Evolutionary conservation across 2,888 invertebrate genomes (phyloP).

Genomic region (Cryptus armator): DNA sequence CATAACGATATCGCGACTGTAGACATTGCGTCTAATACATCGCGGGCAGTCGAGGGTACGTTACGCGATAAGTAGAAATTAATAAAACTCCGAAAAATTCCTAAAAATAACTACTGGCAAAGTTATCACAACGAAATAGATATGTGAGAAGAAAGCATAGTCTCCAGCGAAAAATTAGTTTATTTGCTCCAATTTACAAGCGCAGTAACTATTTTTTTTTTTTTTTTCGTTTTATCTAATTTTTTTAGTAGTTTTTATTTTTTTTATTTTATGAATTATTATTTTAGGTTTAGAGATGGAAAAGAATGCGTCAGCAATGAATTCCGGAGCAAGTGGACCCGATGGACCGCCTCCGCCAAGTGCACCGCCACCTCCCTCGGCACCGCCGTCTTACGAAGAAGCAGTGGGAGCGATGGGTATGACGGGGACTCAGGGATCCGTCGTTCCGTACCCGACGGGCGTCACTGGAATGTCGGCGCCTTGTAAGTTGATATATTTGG

Average conservation of each 20-base stretch:
- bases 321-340: conserved; percentile 62
- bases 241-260: not conserved
- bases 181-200: too few species aligned
- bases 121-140: too few species aligned
- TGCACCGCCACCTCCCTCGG: conserved; percentile 73
- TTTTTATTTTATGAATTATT: not conserved
- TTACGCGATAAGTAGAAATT: too few species aligned
- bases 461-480: conserved; percentile 47
- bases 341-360: conserved; percentile 39
- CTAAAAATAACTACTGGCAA: too few species aligned
- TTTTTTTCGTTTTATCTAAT: not conserved
- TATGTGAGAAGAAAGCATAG: too few species aligned
- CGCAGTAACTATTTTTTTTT: too few species aligned
- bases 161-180: too few species aligned
- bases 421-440: conserved; percentile 19
- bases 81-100: too few species aligned
- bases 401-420: conserved; percentile 74
- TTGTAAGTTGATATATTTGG: conserved; percentile 41
- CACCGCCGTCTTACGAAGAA: conserved; percentile 82
- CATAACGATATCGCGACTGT: too few species aligned
- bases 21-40: too few species aligned
- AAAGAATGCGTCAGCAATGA: conserved; percentile 65
- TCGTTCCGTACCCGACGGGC: conserved; percentile 56
- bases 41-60: too few species aligned
- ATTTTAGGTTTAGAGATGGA: conserved; percentile 69